phyloP scores from a whole-genome alignment of 2,888 invertebrate species.

The Timema podura region DNA sequence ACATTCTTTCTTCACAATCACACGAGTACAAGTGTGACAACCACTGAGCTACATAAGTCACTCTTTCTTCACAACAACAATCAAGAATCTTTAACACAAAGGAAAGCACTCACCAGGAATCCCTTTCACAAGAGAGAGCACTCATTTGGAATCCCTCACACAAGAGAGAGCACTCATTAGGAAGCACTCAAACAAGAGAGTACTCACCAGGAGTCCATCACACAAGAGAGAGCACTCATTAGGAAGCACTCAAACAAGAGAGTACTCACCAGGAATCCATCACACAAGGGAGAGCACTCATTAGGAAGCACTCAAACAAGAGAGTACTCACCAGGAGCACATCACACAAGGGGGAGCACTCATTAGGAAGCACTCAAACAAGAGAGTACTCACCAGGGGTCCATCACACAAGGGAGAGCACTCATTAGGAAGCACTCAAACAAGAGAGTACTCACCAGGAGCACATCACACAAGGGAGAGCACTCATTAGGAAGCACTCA shows the following conservation, averaged over 20 bases:
- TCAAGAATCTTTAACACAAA: too few relatives aligned
- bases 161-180: too few relatives aligned
- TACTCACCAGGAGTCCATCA: not conserved
- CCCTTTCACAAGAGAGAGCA: too few relatives aligned
- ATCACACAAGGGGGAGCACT: not conserved
- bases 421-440: conserved; percentile 48
- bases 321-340: not conserved
- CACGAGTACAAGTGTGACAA: too few relatives aligned
- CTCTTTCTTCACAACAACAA: too few relatives aligned
- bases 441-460: not conserved
- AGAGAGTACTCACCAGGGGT: not conserved
- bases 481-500: not conserved
- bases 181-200: not conserved
- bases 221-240: too few relatives aligned
- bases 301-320: not conserved
- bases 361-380: not conserved
- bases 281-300: not conserved
- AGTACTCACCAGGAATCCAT: not conserved
- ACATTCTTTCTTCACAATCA: too few relatives aligned
- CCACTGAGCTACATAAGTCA: too few relatives aligned
- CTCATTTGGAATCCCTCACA: too few relatives aligned
- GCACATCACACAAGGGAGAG: not conserved
- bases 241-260: not conserved
- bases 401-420: conserved; percentile 24
- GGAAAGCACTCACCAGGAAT: too few relatives aligned